phyloP scores from a whole-genome alignment of 1,140 invertebrate genomes.

The Drosophila saltans region DNA sequence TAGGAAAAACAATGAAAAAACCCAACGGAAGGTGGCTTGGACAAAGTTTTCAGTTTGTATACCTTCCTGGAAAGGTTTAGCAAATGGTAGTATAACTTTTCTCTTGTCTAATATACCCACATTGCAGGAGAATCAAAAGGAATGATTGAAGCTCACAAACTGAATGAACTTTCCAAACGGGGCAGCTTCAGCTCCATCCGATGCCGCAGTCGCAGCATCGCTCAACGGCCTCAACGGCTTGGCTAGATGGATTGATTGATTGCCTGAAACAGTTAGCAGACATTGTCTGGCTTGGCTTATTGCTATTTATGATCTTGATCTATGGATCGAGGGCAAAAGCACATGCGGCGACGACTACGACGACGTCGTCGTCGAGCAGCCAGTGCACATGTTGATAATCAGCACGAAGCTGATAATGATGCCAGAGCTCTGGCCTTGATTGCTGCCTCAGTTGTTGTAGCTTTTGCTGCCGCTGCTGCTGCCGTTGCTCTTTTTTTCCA shows the following conservation, averaged over 20 bases:
- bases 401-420: constrained; percentile 73
- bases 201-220: constrained; percentile 32
- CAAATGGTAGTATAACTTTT: not conserved
- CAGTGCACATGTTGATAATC: constrained; percentile 80
- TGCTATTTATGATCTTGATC: constrained; percentile 83
- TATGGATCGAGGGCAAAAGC: constrained; percentile 83
- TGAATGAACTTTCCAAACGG: constrained; percentile 79
- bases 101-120: constrained; percentile 21
- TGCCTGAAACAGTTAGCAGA: constrained; percentile 83
- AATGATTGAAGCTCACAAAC: constrained; percentile 61
- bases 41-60: not conserved
- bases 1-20: constrained; percentile 21
- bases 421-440: constrained; percentile 66
- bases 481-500: constrained; percentile 11
- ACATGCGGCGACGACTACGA: constrained; percentile 69
- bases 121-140: constrained; percentile 7
- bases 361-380: constrained; percentile 48
- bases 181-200: constrained; percentile 53
- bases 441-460: constrained; percentile 29
- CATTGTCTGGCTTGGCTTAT: constrained; percentile 81
- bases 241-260: constrained; percentile 82
- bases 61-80: not conserved
- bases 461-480: constrained; percentile 23
- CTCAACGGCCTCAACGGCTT: constrained; percentile 27
- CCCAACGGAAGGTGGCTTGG: constrained; percentile 22